These are phyloP conservation scores for Dendropsophus ebraccatus DNA, from an alignment of 2,113 vertebrate genomes.

Conservation along the genomic window DNA sequence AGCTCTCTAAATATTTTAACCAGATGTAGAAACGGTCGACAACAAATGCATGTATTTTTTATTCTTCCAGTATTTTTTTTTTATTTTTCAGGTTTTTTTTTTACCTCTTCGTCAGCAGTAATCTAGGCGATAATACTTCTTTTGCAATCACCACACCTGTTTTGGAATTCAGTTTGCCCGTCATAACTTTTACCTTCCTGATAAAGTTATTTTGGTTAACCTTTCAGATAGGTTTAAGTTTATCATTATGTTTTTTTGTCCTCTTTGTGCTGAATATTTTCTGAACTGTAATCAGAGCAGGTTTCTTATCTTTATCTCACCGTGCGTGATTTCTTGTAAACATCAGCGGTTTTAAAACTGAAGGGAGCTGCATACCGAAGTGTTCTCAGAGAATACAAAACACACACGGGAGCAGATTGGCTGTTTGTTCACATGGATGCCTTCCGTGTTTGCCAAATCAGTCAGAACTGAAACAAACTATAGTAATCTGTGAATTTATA, in stretches of 20 bases:
- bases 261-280: constrained; percentile 31
- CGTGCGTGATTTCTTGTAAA: constrained; percentile 39
- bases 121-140: neutral
- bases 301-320: constrained; percentile 39
- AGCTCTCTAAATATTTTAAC: constrained; percentile 16
- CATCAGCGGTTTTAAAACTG: constrained; percentile 33
- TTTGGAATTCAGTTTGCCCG: neutral
- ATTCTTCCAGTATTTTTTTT: neutral
- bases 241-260: constrained; percentile 15
- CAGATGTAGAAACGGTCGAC: neutral
- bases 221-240: neutral
- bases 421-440: neutral
- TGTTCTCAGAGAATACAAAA: constrained; percentile 1
- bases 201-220: constrained; percentile 38
- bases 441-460: constrained; percentile 7
- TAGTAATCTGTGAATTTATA: neutral
- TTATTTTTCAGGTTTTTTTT: neutral
- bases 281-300: constrained; percentile 18
- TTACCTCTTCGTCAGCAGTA: neutral
- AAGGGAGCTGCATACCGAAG: constrained; percentile 15
- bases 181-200: constrained; percentile 9
- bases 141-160: neutral
- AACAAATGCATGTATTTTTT: constrained; percentile 29
- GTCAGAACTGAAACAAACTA: neutral
- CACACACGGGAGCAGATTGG: neutral